Base-by-base conservation (phyloP, 23 tunicate species). In the Styela clava region DNA sequence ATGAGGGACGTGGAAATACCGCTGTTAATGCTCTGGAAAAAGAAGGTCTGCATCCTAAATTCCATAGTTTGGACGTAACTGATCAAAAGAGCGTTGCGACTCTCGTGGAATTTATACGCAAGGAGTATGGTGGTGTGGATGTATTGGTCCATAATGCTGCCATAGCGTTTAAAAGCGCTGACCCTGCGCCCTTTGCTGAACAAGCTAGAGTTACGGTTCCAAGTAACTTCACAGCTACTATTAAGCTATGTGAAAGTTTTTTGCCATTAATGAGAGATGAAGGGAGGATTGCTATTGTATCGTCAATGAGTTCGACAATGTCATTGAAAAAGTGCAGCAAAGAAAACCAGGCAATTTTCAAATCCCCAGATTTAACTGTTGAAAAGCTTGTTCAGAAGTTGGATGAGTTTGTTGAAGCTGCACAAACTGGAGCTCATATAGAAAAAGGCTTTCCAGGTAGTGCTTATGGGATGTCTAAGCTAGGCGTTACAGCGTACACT, bases 71-170 rank as follows among this genome's bases (percentile, higher is more conserved):
- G 16, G 99, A 95, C 51, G 83, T 86, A 33, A 33, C 78, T 51
- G 89, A 90, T 35, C 61, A 36, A 29, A 83, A 78, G 23, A 85
- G 91, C 69, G 72, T 94, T 25, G 34, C 81, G 9, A 29, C 34
- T 5, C 34, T 88, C 34, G 35, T 65, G 56, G 73, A 67, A 22
- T 77, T 69, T 68, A 44, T 89, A 61, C 79, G 63, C 3, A 31
- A 73, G 24, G 30, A 78, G 3, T 86, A 95, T 83, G 96, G 94
- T 28, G 99, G 99, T 24, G 65, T 89, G 56, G 92, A 95, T 80
- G 93, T 95, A 26, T 68, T 95, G 70, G 85, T 95, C 34, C 92
- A 94, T 61, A 94, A 94, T 70, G 99, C 95, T 24, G 99, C 86
- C 0, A 83, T 94, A 19, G 91, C 91, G 22, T 93, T 52, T 65